Evolutionary conservation across 2,113 vertebrate genomes (phyloP), one percentile per base, ranked within the genome.

Genomic region (Mohoua ochrocephala): DNA sequence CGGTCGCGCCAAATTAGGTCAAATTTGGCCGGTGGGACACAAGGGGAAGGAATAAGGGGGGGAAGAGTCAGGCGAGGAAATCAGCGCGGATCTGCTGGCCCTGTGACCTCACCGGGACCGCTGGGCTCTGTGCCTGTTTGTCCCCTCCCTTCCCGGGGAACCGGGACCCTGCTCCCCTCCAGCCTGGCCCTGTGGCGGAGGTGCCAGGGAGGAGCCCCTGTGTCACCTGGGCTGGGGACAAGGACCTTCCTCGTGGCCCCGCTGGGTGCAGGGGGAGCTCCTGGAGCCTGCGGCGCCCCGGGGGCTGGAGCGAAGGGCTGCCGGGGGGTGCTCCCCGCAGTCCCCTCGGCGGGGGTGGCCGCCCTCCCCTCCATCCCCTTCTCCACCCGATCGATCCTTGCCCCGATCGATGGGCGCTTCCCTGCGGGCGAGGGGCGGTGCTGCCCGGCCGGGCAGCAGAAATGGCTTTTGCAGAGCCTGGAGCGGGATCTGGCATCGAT

Each of bases 401-500:
- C 82, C 85, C 49, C 18, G 94, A 96, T 97, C 83, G 61, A 87
- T 96, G 91, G 92, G 93, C 90, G 61, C 95, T 95, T 95, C 94
- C 81, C 88, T 28, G 78, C 37, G 92, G 91, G 47, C 27, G 16
- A 30, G 85, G 93, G 82, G 76, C 64, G 68, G 85, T 41, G 93
- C 93, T 87, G 85, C 83, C 91, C 70, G 65, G 73, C 67, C 30
- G 74, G 78, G 69, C 84, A 44, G 93, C 28, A 94, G 91, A 44
- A 91, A 80, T 50, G 90, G 87, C 93, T 89, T 81, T 81, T 93
- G 39, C 63, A 80, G 95, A 91, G 94, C 91, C 88, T 95, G 61
- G 86, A 92, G 95, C 65, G 10, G 54, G 84, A 89, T 95, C 95
- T 94, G 31, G 85, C 95, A 97, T 98, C 54, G 93, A 96, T 97